Base-by-base conservation (phyloP, 2,888 invertebrate species). In the Hydroisotoma schaefferi region DNA sequence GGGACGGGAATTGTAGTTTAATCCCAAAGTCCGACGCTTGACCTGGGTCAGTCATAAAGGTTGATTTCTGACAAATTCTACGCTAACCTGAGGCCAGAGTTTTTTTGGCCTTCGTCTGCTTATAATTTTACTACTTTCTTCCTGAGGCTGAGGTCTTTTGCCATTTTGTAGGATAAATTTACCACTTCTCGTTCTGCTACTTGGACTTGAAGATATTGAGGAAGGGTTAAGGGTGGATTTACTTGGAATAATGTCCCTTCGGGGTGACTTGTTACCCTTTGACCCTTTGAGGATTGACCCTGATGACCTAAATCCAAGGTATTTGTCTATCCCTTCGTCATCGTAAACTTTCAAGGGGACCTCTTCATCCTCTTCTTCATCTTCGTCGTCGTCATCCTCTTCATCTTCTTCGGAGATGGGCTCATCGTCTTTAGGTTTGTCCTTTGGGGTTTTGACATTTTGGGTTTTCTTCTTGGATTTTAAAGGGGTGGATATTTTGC, bases 31-130 rank as follows among this genome's bases (percentile, higher is more conserved):
- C 28, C 54, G 38, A 10, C 53, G 26, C 27, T 59, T 59, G 20
- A 27, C 55, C 43, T 48, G 47, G n/a, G 59, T 59, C 49, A 59
- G 59, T 59, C 59, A 59, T 59, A 59, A 59, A 22, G 59, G 59
- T 18, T 55, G 38, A 28, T 48, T 55, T 18, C 47, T 20, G 1
- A 49, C 49, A 23, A 55, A 55, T 28, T 43, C 55, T 5, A 59
- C n/a, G 5, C 48, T 49, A 18, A 48, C 59, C 15, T 55, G 54
- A 15, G 59, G 59, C 22, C 55, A 59, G 18, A 59, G 47, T 6
- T 55, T 59, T 49, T 25, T 59, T 20, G 59, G 59, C 3, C 52
- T 33, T 10, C 54, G 37, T 27, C 23, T 5, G 23, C 26, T 29
- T 18, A 47, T 54, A 27, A 28, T 33, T 33, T 10, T 33, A 33